Evolutionary conservation across 1,140 invertebrate species (phyloP).

Genomic region (Brachionus paranguensis): DNA sequence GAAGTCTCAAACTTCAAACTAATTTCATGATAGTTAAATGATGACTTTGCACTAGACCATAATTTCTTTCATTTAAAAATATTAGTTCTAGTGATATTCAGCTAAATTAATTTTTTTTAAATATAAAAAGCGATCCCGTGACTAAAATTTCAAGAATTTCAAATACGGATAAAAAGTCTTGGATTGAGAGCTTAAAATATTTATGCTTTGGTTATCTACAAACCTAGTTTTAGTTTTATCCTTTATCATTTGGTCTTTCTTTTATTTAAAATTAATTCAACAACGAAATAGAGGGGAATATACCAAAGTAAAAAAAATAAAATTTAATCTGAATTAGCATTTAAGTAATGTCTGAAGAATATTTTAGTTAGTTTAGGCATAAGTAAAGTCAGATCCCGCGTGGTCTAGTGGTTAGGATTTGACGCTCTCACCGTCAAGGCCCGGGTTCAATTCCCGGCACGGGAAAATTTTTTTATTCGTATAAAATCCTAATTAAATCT

Average conservation of each 20-base stretch:
- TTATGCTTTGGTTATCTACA: background rate
- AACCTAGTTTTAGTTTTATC: background rate
- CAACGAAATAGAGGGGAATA: too few relatives aligned
- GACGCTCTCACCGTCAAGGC: background rate
- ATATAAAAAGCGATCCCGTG: background rate
- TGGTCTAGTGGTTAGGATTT: background rate
- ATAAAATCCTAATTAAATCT: background rate
- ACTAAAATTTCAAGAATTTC: background rate
- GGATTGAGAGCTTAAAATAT: background rate
- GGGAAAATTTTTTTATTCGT: background rate
- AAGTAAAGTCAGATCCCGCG: background rate
- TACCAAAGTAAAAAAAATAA: too few relatives aligned
- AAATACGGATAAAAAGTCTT: background rate
- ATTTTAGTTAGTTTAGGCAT: background rate
- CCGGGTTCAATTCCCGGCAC: background rate
- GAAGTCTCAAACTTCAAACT: slow-evolving; percentile 8
- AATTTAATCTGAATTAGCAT: too few relatives aligned
- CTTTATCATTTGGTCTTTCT: background rate
- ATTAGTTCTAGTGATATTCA: background rate
- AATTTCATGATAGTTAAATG: background rate
- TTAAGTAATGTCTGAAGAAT: too few relatives aligned
- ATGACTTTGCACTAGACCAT: background rate
- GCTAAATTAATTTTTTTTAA: background rate
- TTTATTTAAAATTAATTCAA: background rate
- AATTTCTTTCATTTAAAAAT: background rate